Evolutionary conservation across 2,113 vertebrate species (phyloP), one percentile per base, ranked within the genome.

Genomic region (Budorcas taxicolor): DNA sequence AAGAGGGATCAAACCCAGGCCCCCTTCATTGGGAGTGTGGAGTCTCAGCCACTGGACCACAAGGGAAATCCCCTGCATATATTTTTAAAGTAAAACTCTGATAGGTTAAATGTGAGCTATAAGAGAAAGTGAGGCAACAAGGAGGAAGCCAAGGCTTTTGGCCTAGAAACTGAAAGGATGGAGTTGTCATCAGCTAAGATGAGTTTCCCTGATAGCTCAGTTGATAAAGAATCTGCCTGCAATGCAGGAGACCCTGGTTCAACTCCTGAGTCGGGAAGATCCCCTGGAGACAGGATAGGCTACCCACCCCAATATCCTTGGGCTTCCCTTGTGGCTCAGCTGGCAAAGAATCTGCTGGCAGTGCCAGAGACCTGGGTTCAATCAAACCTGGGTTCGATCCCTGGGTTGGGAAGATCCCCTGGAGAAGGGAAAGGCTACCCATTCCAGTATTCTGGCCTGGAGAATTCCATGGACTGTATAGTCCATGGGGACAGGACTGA

Each of bases 61-160:
- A 43, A 76, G 12, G 40, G 40, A 76, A 76, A 43, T 27, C 23
- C 40, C 40, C 36, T 43, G 76, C 45, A 31, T 53, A 33, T n/a
- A 71, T 45, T 94, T 82, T 80, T 50, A 88, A 94, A 92, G 58
- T 27, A 87, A 96, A 89, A 52, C 21, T 62, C 57, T 87, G 33
- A 82, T 16, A 3, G 33, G 40, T 27, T 87, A 57, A 87, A 57
- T 45, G 52, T 62, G 43, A 96, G 29, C 36, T 96, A 6, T 86
- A 52, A 85, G 67, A 87, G 87, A 40, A 43, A 86, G 19, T 40
- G 45, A 64, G 53, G 47, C 90, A 90, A 83, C 13, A 83, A 67
- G 19, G 55, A 60, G 67, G 36, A 88, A 91, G 31, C 45, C 52
- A 81, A 92, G 45, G 55, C 33, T 94, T 90, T 17, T 40, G 45